These are phyloP conservation scores for Xestia ashworthii DNA, from an alignment of 2,888 invertebrate genomes.

Conservation along the genomic window DNA sequence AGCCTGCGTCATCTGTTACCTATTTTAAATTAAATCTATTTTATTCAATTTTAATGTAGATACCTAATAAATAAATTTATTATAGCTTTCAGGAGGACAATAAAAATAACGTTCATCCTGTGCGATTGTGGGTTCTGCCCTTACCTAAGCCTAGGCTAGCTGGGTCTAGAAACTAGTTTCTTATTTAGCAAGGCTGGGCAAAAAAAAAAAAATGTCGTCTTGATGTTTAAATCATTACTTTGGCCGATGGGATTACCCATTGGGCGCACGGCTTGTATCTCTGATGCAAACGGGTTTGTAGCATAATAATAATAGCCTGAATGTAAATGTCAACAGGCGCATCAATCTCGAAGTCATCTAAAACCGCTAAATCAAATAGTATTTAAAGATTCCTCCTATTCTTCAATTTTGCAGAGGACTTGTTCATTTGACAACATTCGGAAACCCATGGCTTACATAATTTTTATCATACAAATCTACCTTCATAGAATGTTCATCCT, in stretches of 20 bases:
- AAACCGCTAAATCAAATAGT: not conserved
- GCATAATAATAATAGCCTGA: conserved; percentile 3
- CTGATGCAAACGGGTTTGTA: not conserved
- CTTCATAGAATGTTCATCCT: not conserved
- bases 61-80: not conserved
- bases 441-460: not conserved
- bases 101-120: not conserved
- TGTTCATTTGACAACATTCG: not conserved
- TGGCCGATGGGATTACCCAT: not conserved
- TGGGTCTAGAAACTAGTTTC: not conserved
- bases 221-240: not conserved
- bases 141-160: not conserved
- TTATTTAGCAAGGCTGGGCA: not conserved
- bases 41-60: not conserved
- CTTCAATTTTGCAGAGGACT: not conserved
- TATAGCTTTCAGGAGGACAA: not conserved
- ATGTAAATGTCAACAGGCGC: conserved; percentile 19
- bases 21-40: not conserved
- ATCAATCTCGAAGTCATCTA: conserved; percentile 14
- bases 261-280: not conserved
- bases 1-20: no score
- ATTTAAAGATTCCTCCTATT: not conserved
- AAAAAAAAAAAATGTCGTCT: not conserved
- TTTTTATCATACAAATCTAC: not conserved
- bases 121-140: not conserved